These are phyloP conservation scores for Acronicta leporina DNA, from an alignment of 2,888 invertebrate species.

Conservation along the genomic window DNA sequence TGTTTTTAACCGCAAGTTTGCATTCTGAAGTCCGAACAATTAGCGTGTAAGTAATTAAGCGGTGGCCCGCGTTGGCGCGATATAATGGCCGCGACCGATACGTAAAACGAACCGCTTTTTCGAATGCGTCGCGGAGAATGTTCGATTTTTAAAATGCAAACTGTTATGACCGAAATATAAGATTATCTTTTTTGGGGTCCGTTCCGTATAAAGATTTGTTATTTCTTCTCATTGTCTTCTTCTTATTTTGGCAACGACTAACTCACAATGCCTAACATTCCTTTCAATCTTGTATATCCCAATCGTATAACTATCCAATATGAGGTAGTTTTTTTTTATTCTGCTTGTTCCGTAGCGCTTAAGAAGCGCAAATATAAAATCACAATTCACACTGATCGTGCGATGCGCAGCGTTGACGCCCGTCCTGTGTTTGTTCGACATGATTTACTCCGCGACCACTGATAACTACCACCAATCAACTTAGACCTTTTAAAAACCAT, in stretches of 20 bases:
- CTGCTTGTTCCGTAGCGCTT: conserved; percentile 15
- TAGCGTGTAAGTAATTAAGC: conserved; percentile 79
- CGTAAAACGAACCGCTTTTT: conserved; percentile 69
- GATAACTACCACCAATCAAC: conserved; percentile 53
- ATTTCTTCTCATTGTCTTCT: conserved; percentile 9
- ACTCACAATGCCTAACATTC: background rate
- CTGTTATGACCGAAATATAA: conserved; percentile 27
- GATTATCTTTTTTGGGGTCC: conserved; percentile 6
- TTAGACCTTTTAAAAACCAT: conserved; percentile 47
- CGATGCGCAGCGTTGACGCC: conserved; percentile 55
- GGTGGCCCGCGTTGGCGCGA: conserved; percentile 67
- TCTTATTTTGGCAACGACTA: background rate
- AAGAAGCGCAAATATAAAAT: conserved; percentile 43
- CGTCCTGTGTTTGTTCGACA: conserved; percentile 59
- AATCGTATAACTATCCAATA: background rate
- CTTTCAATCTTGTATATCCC: no score
- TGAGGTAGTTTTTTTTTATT: conserved; percentile 6
- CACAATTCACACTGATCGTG: conserved; percentile 57
- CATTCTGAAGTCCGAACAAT: conserved; percentile 72
- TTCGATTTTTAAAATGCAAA: conserved; percentile 52
- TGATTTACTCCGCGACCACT: conserved; percentile 53
- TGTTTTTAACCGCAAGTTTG: conserved; percentile 42
- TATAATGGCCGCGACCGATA: conserved; percentile 74
- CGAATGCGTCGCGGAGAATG: conserved; percentile 55
- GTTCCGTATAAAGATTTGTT: no score